Conservation (phyloP, 2,888 invertebrate species). For the Pheosia gnoma region DNA sequence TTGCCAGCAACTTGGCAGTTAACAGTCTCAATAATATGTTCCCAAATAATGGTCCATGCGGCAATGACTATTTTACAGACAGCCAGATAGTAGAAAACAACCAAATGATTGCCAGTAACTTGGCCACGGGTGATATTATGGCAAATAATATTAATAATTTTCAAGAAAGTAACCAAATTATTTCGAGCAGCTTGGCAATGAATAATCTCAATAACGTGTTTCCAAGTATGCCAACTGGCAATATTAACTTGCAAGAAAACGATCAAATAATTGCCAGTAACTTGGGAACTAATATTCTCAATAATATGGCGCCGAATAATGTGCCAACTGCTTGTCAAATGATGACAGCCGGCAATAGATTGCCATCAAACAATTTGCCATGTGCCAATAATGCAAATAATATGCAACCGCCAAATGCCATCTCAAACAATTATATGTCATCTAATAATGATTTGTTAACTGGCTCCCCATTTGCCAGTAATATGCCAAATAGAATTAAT, state of each 20-base stretch:
- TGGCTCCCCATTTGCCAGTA: slow-evolving; percentile 14
- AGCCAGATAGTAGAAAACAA: not conserved
- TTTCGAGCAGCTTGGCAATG: not conserved
- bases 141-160: not conserved
- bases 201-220: slow-evolving; percentile 13
- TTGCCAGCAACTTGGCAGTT: slow-evolving; percentile 2
- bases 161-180: not conserved
- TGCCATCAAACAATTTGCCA: slow-evolving; percentile 19
- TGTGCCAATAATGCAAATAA: slow-evolving; percentile 11
- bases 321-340: not conserved
- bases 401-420: slow-evolving; percentile 13
- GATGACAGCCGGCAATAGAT: not conserved
- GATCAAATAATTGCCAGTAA: slow-evolving; percentile 4
- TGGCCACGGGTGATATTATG: not conserved
- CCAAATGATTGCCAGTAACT: not conserved
- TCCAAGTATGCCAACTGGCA: slow-evolving; percentile 13
- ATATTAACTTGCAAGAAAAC: slow-evolving; percentile 12
- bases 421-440: not conserved
- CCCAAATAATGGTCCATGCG: not conserved
- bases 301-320: slow-evolving; percentile 6
- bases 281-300: slow-evolving; percentile 6
- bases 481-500: slow-evolving; percentile 12
- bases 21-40: slow-evolving; percentile 11
- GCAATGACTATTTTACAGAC: not conserved
- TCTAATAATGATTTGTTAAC: not conserved